Conservation (phyloP, 2,113 vertebrate genomes). For the Actinemys pallida region DNA sequence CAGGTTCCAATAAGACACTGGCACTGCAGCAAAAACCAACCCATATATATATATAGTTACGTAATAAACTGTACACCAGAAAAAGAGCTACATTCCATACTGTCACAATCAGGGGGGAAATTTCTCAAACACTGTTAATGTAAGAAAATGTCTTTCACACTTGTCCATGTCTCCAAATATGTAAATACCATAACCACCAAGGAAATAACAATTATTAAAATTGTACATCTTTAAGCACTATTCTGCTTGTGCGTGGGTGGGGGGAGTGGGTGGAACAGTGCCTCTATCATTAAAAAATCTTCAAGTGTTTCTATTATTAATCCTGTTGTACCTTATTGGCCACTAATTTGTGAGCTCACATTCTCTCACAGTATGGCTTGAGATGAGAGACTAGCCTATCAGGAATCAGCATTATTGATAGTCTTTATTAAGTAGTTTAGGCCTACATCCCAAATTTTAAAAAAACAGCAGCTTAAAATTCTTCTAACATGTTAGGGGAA, state of each 20-base stretch:
- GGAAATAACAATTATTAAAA: not conserved
- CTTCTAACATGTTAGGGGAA: not conserved
- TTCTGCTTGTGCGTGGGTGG: not conserved
- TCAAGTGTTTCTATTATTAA: not conserved
- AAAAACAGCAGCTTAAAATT: not conserved
- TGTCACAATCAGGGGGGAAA: not conserved
- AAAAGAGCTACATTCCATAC: accelerated
- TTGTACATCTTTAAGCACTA: not conserved
- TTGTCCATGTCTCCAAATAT: accelerated
- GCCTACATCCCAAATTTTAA: not conserved
- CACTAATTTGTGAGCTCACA: not conserved
- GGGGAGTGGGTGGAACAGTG: not conserved
- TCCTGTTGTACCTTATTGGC: not conserved
- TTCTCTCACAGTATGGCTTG: not conserved
- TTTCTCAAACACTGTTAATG: not conserved
- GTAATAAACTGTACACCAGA: accelerated
- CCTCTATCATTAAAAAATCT: not conserved
- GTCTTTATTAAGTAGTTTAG: not conserved
- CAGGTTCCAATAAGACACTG: not conserved
- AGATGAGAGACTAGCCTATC: not conserved
- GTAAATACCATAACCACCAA: accelerated
- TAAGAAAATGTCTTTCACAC: not conserved
- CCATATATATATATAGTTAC: accelerated
- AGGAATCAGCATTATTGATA: not conserved
- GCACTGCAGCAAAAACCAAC: not conserved